Base-by-base conservation (phyloP, 2,113 vertebrate species). In the Eptesicus fuscus region DNA sequence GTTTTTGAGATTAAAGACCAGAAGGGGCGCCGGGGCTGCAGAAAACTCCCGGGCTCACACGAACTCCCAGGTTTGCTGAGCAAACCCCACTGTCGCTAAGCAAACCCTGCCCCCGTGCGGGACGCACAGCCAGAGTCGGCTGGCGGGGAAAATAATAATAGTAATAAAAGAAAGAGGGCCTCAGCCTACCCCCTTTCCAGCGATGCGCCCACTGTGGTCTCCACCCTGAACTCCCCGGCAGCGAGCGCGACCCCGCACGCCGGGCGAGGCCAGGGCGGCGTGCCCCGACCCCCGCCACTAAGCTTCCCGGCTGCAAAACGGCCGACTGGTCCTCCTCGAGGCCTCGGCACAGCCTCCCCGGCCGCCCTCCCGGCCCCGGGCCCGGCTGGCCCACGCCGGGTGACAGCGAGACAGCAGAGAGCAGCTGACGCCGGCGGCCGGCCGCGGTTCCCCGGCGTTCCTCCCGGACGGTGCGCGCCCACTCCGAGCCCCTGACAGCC, bases 1-100 rank as follows among this genome's bases (percentile, higher is more conserved):
- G 86, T 97, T 97, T 91, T 69, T 25, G 69, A 74, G 63, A 94
- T 80, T 67, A 35, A 88, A 94, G n/a, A 49, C n/a, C 73, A 61
- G 69, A 84, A 11, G 0, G 56, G 77, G 56, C 25, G 74, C 85
- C 8, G 78, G 67, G 82, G 70, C 82, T 95, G 61, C 94, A 10
- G 53, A n/a, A 71, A 30, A 67, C 91, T 80, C 77, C 17, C 3
- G 35, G 1, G 49, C 44, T 65, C 53, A 28, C 63, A n/a, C 30
- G 1, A 35, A 30, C 73, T 83, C 77, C 94, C 59, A 51, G 53
- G 49, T 70, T 83, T 92, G 86, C 63, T 86, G 78, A 70, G 91
- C 86, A 97, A 96, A 92, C 35, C 83, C 83, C 96, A 71, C 91
- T 49, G 56, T 61, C 42, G 53, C 92, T 22, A 40, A 69, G 63